Percentiles rank a stretch among this genome's conserved stretches.
Evolutionary conservation across 2,797 vertebrate species (phyloP).

Genomic region (Alfaro cultratus): DNA sequence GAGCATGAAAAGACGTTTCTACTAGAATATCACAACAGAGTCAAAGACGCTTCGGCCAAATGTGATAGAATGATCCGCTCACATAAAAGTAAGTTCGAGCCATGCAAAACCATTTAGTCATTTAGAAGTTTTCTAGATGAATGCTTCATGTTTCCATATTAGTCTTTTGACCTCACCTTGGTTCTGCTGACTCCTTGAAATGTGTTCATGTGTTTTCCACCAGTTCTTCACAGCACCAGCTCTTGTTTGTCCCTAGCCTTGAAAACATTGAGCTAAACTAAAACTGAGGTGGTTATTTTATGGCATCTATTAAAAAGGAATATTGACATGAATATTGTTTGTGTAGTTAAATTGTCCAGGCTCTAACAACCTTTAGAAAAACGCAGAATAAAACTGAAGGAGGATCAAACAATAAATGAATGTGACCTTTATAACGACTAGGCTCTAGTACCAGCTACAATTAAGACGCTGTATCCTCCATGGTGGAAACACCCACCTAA

Average conservation of each 20-base stretch:
- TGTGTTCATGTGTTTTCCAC: not conserved
- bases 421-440: not conserved
- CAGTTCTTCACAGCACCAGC: not conserved
- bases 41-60: slow-evolving; percentile 95
- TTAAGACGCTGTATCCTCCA: not conserved
- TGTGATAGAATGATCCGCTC: slow-evolving; percentile 98
- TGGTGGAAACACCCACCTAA: not conserved
- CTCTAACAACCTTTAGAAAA: not conserved
- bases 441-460: not conserved
- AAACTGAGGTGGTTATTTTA: not conserved
- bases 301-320: not conserved
- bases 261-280: not conserved
- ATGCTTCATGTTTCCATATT: not conserved
- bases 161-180: not conserved
- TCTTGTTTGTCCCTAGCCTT: not conserved
- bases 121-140: not conserved
- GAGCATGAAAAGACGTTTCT: slow-evolving; percentile 98
- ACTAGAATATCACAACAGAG: slow-evolving; percentile 96
- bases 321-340: not conserved
- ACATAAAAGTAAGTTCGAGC: slow-evolving; percentile 92
- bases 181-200: not conserved
- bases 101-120: not conserved
- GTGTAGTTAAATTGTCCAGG: not conserved
- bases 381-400: not conserved
- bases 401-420: not conserved